phyloP scores from a whole-genome alignment of 37 sponge, comb jelly and placozoan species.

The Beroe forskalii region DNA sequence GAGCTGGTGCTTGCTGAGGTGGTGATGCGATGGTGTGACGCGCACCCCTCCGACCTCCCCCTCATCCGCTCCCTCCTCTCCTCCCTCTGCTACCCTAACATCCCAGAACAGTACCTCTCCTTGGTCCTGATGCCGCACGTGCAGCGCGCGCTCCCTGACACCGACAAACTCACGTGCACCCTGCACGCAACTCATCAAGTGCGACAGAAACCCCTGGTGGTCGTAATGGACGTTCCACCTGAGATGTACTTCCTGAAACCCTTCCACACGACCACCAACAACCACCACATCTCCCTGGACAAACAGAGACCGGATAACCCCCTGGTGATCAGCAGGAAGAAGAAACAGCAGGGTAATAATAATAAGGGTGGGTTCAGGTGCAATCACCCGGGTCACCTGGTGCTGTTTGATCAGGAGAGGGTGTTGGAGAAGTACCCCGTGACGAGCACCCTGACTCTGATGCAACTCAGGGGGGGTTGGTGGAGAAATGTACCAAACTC shows the following conservation, averaged over 20 bases:
- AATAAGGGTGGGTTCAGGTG: neutral
- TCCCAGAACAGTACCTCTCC: neutral
- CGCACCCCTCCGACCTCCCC: neutral
- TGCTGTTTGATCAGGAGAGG: neutral
- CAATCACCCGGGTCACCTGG: neutral
- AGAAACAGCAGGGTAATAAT: too few relatives aligned
- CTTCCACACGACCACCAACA: neutral
- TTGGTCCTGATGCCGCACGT: neutral
- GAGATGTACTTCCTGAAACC: conserved; percentile 5
- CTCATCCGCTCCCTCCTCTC: neutral
- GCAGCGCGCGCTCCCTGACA: neutral
- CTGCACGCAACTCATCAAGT: neutral
- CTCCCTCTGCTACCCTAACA: neutral
- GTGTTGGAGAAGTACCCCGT: neutral
- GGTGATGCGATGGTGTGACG: conserved; percentile 15
- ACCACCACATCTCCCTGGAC: neutral
- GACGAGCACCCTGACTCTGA: neutral
- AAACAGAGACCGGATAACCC: neutral
- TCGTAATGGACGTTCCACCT: neutral
- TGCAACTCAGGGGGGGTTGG: too few relatives aligned
- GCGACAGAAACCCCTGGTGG: neutral
- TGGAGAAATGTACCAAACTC: too few relatives aligned
- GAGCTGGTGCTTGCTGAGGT: neutral
- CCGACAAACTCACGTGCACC: neutral
- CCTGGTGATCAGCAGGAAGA: neutral